A percentile compares a stretch with the other conserved stretches of the same genome.
Evolutionary conservation across 2,113 vertebrate species (phyloP).

Genomic region (Alligator sinensis): DNA sequence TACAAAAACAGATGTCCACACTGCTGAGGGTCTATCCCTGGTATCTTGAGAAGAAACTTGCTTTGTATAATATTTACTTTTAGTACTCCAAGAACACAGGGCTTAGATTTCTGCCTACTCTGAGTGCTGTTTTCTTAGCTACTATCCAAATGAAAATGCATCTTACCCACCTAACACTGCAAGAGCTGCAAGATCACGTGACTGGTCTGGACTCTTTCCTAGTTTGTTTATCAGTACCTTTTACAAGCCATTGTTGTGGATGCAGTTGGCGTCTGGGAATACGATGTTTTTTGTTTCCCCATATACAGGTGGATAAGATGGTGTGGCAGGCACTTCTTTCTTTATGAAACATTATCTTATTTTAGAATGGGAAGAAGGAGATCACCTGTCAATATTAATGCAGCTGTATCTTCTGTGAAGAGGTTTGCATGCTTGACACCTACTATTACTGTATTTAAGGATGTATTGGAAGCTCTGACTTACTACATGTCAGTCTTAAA

Average conservation of each 20-base stretch:
- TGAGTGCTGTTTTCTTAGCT: neutral
- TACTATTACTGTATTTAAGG: neutral
- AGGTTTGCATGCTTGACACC: neutral
- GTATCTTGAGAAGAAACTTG: neutral
- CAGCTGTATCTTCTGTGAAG: neutral
- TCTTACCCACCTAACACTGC: neutral
- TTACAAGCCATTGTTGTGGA: conserved; percentile 15
- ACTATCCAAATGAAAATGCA: neutral
- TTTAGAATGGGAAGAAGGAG: neutral
- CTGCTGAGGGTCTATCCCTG: neutral
- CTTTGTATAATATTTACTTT: neutral
- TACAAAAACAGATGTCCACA: neutral
- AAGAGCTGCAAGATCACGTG: neutral
- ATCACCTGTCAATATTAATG: neutral
- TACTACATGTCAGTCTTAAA: neutral
- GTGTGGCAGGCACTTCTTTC: accelerated
- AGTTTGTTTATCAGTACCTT: conserved; percentile 37
- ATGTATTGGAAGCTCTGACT: neutral
- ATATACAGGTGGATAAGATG: neutral
- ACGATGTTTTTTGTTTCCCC: conserved; percentile 23
- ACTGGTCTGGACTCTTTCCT: conserved; percentile 33
- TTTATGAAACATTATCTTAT: neutral
- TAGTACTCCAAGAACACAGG: neutral
- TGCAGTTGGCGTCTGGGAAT: conserved; percentile 20
- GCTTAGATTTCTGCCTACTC: neutral